Conservation (phyloP, 2,888 invertebrate genomes). For the Macrophya alboannulata region DNA sequence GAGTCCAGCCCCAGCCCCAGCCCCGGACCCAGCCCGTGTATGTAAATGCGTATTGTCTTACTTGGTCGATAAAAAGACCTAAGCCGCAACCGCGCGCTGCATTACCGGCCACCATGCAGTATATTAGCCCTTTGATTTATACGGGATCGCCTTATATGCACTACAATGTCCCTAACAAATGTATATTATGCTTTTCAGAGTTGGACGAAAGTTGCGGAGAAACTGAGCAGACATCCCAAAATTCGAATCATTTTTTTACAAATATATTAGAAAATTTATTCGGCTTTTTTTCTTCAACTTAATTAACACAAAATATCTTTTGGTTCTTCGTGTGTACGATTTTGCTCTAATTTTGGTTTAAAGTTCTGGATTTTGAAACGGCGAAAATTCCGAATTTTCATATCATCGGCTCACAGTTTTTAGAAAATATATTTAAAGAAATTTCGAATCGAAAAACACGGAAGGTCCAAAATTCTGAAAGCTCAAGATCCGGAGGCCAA, state of each 20-base stretch:
- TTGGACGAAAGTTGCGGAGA: conserved; percentile 6
- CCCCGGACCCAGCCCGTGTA: conserved; percentile 69
- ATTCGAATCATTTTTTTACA: not conserved
- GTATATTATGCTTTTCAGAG: conserved; percentile 10
- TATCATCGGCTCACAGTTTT: no score
- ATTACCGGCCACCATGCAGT: conserved; percentile 71
- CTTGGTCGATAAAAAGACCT: conserved; percentile 76
- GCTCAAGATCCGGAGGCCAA: no score
- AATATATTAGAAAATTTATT: not conserved
- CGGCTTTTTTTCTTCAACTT: not conserved
- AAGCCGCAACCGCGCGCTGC: conserved; percentile 71
- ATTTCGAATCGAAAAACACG: no score
- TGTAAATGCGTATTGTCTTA: conserved; percentile 79
- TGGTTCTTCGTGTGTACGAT: not conserved
- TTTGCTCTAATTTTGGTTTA: no score
- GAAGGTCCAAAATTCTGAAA: not conserved
- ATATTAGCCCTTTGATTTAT: conserved; percentile 79
- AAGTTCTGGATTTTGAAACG: no score
- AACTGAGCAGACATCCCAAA: not conserved
- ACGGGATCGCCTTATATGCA: conserved; percentile 77
- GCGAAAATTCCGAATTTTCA: no score
- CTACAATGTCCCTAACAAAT: conserved; percentile 70
- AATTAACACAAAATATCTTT: not conserved
- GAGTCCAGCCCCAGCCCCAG: conserved; percentile 62
- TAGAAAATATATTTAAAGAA: no score